Evolutionary conservation across 2,888 invertebrate species (phyloP).

Genomic region (Piscicola geometra): DNA sequence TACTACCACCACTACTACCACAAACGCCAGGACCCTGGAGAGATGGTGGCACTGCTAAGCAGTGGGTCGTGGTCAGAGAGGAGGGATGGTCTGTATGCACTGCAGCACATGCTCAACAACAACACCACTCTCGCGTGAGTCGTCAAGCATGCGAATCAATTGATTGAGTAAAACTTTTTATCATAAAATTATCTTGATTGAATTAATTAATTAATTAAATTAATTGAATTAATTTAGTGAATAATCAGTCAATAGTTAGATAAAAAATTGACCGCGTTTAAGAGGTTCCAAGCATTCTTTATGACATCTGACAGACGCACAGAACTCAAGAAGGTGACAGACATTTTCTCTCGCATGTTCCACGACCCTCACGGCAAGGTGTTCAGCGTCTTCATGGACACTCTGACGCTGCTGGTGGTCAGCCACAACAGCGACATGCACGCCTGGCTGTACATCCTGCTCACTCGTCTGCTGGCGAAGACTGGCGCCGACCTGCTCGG

Average conservation of each 20-base stretch:
- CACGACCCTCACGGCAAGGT: conserved; percentile 93
- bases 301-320: too few species aligned
- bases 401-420: conserved; percentile 80
- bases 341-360: conserved; percentile 91
- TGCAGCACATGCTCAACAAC: conserved; percentile 69
- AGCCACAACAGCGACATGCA: conserved; percentile 80
- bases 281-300: too few species aligned
- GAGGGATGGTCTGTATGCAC: conserved; percentile 81
- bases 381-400: conserved; percentile 85
- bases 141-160: too few species aligned
- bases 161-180: too few species aligned
- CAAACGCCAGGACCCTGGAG: conserved; percentile 41
- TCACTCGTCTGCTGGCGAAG: conserved; percentile 81
- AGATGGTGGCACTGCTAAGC: conserved; percentile 42
- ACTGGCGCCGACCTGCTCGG: conserved; percentile 83
- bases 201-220: too few species aligned
- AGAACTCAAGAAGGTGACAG: conserved; percentile 79
- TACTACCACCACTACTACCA: too few species aligned
- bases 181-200: too few species aligned
- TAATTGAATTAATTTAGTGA: too few species aligned
- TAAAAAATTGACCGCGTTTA: too few species aligned
- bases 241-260: too few species aligned
- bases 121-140: conserved; percentile 53
- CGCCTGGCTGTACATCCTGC: conserved; percentile 86
- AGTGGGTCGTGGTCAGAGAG: conserved; percentile 79